Conservation (phyloP, 2,888 invertebrate genomes). For the Resseliella maxima region DNA sequence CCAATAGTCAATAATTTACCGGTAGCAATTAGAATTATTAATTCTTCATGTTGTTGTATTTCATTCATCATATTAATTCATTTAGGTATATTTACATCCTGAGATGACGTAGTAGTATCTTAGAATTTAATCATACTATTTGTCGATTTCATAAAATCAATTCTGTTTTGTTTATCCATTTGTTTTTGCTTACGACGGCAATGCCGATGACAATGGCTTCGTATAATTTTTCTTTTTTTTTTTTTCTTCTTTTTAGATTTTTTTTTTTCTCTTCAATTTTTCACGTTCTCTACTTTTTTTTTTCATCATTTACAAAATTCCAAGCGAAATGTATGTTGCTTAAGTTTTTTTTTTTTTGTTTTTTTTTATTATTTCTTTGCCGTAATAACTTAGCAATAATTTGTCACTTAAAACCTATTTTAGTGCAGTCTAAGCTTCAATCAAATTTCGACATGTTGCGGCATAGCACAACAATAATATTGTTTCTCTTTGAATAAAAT, state of each 20-base stretch:
- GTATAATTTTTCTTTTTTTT: not conserved
- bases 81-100: constrained; percentile 43
- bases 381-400: constrained; percentile 8
- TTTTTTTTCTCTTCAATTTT: too few relatives aligned
- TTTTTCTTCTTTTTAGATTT: not conserved
- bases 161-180: not conserved
- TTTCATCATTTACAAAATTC: not conserved
- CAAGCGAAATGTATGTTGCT: not conserved
- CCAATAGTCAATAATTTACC: constrained; percentile 42
- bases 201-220: not conserved
- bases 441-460: not conserved
- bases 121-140: constrained; percentile 44
- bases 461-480: not conserved
- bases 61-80: not conserved
- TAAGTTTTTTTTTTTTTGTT: not conserved
- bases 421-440: constrained; percentile 44
- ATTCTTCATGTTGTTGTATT: not conserved
- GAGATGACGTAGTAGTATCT: constrained; percentile 51
- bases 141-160: constrained; percentile 20
- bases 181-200: not conserved
- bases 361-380: not conserved
- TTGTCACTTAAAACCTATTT: constrained; percentile 38
- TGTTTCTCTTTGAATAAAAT: not conserved
- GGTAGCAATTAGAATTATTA: constrained; percentile 35
- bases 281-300: too few relatives aligned